Percentiles rank a stretch among this genome's conserved stretches.
Evolutionary conservation across 2,888 invertebrate genomes (phyloP).

Genomic region (Drosophila prostipennis): DNA sequence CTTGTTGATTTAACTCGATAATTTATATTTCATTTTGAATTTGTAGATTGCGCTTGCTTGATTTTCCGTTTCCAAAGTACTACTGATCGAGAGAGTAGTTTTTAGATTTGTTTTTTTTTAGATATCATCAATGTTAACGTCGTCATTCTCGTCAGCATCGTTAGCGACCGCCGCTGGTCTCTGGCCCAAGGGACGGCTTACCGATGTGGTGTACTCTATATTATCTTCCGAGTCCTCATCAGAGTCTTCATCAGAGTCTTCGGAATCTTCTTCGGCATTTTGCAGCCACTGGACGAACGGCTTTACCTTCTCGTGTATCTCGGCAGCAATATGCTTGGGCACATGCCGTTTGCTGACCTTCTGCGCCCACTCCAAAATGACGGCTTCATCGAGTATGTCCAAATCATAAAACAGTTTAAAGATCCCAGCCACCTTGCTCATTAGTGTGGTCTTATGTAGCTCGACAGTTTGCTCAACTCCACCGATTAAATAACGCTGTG

Average conservation of each 20-base stretch:
- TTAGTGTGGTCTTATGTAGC: constrained; percentile 90
- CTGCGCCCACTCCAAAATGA: constrained; percentile 96
- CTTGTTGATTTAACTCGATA: constrained; percentile 4
- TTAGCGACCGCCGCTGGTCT: neutral
- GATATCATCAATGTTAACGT: constrained; percentile 97
- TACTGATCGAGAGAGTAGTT: neutral
- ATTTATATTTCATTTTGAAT: constrained; percentile 16
- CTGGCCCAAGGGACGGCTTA: too few species aligned
- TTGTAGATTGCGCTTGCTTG: constrained; percentile 8
- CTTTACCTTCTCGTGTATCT: constrained; percentile 95
- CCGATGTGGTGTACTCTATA: too few species aligned
- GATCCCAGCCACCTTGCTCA: constrained; percentile 95
- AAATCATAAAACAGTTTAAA: constrained; percentile 96
- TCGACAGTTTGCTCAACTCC: constrained; percentile 97
- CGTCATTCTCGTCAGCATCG: constrained; percentile 84
- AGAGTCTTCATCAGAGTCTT: constrained; percentile 85
- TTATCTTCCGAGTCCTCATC: constrained; percentile 86
- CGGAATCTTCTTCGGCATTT: constrained; percentile 97
- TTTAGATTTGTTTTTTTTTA: constrained; percentile 85
- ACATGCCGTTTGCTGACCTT: constrained; percentile 98
- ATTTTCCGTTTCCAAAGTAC: neutral
- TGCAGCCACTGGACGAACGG: constrained; percentile 98
- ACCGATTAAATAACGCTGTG: constrained; percentile 96
- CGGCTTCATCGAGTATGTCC: constrained; percentile 97
- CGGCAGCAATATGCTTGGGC: constrained; percentile 93